phyloP scores from a whole-genome alignment of 2,797 vertebrate genomes.

The Tokudaia muenninki region DNA sequence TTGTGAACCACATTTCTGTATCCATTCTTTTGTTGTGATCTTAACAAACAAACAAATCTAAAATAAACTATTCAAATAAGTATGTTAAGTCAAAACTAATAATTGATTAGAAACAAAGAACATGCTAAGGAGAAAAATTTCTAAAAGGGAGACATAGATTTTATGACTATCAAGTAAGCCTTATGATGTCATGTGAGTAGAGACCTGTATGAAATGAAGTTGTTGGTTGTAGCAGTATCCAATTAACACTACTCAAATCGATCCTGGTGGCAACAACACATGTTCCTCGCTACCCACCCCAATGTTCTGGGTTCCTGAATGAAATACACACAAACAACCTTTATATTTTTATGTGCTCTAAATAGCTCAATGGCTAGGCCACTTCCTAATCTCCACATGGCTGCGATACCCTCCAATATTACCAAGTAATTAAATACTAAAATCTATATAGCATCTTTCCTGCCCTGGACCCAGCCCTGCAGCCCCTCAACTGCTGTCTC shows the following conservation, averaged over 20 bases:
- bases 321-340: not conserved
- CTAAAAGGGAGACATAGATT: not conserved
- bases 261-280: not conserved
- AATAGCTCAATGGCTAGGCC: not conserved
- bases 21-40: not conserved
- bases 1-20: too few relatives aligned
- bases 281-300: not conserved
- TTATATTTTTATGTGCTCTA: not conserved
- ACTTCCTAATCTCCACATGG: not conserved
- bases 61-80: not conserved
- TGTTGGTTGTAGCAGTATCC: not conserved
- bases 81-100: not conserved
- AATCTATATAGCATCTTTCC: not conserved
- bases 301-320: not conserved
- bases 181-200: not conserved
- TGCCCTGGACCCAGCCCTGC: not conserved
- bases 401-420: not conserved
- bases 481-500: not conserved
- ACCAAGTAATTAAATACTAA: not conserved
- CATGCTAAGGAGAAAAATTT: not conserved
- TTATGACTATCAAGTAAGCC: not conserved
- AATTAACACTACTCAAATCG: not conserved
- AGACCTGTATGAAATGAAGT: not conserved
- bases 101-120: not conserved
- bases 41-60: not conserved